Conservation (phyloP, 2,888 invertebrate species). For the Epistrophe grossulariae region DNA sequence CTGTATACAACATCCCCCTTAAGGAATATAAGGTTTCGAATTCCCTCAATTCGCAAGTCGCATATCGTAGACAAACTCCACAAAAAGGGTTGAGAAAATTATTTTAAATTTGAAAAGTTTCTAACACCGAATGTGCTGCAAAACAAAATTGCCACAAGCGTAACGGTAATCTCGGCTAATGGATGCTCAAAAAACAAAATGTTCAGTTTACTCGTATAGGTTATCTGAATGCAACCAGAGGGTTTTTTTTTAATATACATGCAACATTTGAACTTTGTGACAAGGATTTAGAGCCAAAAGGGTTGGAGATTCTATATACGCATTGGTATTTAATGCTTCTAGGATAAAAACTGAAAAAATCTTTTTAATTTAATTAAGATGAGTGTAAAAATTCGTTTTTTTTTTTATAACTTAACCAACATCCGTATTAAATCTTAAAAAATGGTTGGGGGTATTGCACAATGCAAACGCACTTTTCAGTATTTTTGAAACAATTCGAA, state of each 20-base stretch:
- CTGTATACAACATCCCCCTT: neutral
- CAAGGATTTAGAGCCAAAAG: neutral
- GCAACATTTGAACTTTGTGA: neutral
- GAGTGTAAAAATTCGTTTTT: neutral
- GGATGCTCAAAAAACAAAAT: constrained; percentile 47
- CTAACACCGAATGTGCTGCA: constrained; percentile 62
- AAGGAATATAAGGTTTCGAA: neutral
- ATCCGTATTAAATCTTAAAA: too few relatives aligned
- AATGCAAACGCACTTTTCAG: too few relatives aligned
- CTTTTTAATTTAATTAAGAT: neutral
- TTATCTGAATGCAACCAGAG: neutral
- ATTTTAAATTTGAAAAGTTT: constrained; percentile 74
- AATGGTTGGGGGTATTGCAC: too few relatives aligned
- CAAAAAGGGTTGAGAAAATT: constrained; percentile 55
- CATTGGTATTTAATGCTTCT: neutral
- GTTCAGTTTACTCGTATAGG: neutral
- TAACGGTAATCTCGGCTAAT: constrained; percentile 62
- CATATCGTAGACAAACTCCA: neutral
- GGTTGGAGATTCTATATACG: neutral
- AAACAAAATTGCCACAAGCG: constrained; percentile 32
- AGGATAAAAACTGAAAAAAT: neutral
- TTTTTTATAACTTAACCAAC: too few relatives aligned
- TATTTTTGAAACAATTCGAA: too few relatives aligned
- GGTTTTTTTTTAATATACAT: neutral
- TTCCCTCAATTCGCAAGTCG: neutral